phyloP scores from a whole-genome alignment of 2,888 invertebrate species.

The Cyaniris semiargus region DNA sequence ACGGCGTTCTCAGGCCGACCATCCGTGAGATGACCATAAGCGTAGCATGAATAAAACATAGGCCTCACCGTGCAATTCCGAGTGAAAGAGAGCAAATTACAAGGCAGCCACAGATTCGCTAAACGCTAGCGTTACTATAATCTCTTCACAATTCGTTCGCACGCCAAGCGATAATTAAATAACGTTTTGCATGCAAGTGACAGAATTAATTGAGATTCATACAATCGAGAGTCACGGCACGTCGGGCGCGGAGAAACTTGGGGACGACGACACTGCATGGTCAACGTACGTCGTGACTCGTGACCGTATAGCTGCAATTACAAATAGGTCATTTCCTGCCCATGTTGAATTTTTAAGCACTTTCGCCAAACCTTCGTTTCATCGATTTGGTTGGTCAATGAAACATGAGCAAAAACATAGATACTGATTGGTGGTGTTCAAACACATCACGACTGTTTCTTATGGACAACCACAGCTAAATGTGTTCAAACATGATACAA shows the following conservation, averaged over 20 bases:
- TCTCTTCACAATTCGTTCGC: constrained; percentile 34
- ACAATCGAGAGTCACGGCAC: constrained; percentile 55
- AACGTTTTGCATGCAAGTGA: constrained; percentile 46
- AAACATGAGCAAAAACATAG: not conserved
- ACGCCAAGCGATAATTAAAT: constrained; percentile 49
- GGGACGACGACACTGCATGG: constrained; percentile 43
- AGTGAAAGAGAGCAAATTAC: constrained; percentile 26
- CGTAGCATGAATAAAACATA: not conserved
- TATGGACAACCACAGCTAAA: not conserved
- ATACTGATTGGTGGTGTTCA: not conserved
- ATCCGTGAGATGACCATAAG: constrained; percentile 27
- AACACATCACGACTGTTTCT: not conserved
- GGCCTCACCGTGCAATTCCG: not conserved
- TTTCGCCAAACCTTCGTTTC: constrained; percentile 44
- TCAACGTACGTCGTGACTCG: constrained; percentile 56
- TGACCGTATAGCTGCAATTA: constrained; percentile 64
- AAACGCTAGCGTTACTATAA: not conserved
- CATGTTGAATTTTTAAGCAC: constrained; percentile 56
- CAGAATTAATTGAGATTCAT: constrained; percentile 41
- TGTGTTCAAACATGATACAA: not conserved
- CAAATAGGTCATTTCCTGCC: constrained; percentile 64
- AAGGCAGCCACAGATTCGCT: not conserved
- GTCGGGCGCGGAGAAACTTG: constrained; percentile 59
- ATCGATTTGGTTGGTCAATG: constrained; percentile 6
- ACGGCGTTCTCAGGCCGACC: constrained; percentile 24